Evolutionary conservation across 2,797 vertebrate species (phyloP), one percentile per base, ranked within the genome.

Genomic region (Lophotriccus pileatus): DNA sequence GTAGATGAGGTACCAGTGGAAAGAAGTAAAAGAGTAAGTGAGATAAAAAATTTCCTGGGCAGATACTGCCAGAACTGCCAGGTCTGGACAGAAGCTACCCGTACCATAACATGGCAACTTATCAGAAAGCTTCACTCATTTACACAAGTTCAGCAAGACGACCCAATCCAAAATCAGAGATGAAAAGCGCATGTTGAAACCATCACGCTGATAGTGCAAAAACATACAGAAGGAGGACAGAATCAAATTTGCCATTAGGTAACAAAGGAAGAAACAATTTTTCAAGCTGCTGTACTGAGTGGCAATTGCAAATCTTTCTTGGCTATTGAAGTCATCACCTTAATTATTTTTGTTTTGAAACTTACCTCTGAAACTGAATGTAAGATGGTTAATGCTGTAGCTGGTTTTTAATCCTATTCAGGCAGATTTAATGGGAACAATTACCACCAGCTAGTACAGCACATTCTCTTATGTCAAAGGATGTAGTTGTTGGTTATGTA

Each of bases 401-500:
- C 41, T 90, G 44, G 8, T 79, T 95, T 93, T 96, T 94, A 95
- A 95, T 90, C 89, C 90, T 93, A 92, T 82, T 93, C 47, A 82
- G 75, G 81, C 55, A 95, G 89, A 94, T 96, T 95, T 94, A 96
- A 79, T 79, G 63, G 70, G 74, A 93, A 96, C 63, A 94, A 90
- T 79, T 74, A 89, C 84, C 84, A 93, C 77, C 75, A 95, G 87
- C 89, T 91, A 81, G 59, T 79, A 95, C 63, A 90, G 87, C 47
- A 89, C 36, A 53, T 82, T 89, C 39, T 90, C 27, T 90, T 68
- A 72, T 5, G 52, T 73, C 75, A 94, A 93, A 82, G 2, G 15
- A 76, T 79, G 36, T 39, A 89, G 52, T 36, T 88, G 53, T 78
- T 86, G 30, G 28, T 78, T 89, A 84, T 84, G 64, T n/a, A 59